Evolutionary conservation across 2,797 vertebrate species (phyloP).

Genomic region (Moxostoma hubbsi): DNA sequence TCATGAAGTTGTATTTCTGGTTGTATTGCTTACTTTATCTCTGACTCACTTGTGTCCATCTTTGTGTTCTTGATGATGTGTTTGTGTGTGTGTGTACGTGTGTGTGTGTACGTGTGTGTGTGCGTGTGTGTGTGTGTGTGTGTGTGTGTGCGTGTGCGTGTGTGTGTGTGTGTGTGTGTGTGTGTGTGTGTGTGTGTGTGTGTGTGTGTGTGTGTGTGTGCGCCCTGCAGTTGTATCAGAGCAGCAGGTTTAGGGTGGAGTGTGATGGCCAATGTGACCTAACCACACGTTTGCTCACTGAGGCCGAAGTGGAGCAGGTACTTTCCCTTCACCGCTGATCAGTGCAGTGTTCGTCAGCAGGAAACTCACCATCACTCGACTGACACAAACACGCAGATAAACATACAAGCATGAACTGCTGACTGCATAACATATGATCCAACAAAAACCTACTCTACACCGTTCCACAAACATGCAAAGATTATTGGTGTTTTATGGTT

Average conservation of each 20-base stretch:
- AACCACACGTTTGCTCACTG: conserved; percentile 81
- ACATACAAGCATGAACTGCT: not conserved
- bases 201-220: conserved; percentile 58
- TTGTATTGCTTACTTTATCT: conserved; percentile 20
- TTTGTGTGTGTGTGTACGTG: conserved; percentile 36
- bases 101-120: conserved; percentile 34
- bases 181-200: conserved; percentile 54
- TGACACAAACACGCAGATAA: conserved; percentile 40
- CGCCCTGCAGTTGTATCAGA: conserved; percentile 90
- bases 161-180: conserved; percentile 20
- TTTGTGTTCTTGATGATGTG: conserved; percentile 17
- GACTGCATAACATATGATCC: not conserved
- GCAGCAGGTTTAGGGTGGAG: conserved; percentile 76
- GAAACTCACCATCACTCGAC: conserved; percentile 74
- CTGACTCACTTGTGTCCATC: conserved; percentile 43
- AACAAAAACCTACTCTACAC: not conserved
- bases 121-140: conserved; percentile 54
- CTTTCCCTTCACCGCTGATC: conserved; percentile 54
- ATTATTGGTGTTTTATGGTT: conserved; percentile 11
- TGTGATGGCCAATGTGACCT: conserved; percentile 78
- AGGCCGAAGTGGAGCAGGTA: conserved; percentile 91
- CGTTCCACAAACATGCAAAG: not conserved
- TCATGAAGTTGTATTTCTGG: not conserved
- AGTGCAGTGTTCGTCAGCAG: conserved; percentile 68
- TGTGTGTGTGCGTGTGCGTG: conserved; percentile 57